Conservation (phyloP, 2,888 invertebrate species). For the Andrena camellia region DNA sequence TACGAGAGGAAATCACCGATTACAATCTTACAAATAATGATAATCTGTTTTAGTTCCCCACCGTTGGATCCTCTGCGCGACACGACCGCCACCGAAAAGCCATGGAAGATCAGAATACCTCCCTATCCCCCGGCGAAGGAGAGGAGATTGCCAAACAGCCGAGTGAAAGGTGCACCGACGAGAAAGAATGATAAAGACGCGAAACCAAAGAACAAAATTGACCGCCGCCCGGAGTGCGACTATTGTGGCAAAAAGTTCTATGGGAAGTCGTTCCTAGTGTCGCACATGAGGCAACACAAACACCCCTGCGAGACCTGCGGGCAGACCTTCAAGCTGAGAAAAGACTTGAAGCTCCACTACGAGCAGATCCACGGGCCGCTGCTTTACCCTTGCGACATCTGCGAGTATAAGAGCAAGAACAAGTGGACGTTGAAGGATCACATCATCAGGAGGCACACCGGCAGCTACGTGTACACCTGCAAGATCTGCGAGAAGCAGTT, state of each 20-base stretch:
- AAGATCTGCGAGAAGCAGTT: conserved; percentile 54
- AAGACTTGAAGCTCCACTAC: conserved; percentile 56
- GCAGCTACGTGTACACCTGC: conserved; percentile 47
- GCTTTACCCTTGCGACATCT: conserved; percentile 57
- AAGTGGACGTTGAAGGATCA: conserved; percentile 61
- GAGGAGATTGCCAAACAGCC: too few relatives aligned
- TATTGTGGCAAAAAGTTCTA: conserved; percentile 49
- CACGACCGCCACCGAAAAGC: conserved; percentile 2
- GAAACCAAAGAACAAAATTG: background rate
- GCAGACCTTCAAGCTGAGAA: conserved; percentile 62
- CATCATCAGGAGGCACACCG: conserved; percentile 57
- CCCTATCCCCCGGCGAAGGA: background rate
- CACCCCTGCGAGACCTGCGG: conserved; percentile 48
- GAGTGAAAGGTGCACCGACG: background rate
- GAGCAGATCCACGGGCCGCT: conserved; percentile 49
- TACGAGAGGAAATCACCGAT: conserved; percentile 21
- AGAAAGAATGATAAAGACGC: background rate
- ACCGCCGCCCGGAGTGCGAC: conserved; percentile 36
- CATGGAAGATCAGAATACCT: conserved; percentile 16
- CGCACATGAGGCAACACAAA: conserved; percentile 57
- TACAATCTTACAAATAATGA: conserved; percentile 13
- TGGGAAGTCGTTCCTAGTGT: conserved; percentile 27
- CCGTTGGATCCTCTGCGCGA: conserved; percentile 46
- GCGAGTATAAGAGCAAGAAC: conserved; percentile 63
- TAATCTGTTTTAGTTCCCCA: conserved; percentile 60